Evolutionary conservation across 2,888 invertebrate species (phyloP).

Genomic region (Heliothis peltigera): DNA sequence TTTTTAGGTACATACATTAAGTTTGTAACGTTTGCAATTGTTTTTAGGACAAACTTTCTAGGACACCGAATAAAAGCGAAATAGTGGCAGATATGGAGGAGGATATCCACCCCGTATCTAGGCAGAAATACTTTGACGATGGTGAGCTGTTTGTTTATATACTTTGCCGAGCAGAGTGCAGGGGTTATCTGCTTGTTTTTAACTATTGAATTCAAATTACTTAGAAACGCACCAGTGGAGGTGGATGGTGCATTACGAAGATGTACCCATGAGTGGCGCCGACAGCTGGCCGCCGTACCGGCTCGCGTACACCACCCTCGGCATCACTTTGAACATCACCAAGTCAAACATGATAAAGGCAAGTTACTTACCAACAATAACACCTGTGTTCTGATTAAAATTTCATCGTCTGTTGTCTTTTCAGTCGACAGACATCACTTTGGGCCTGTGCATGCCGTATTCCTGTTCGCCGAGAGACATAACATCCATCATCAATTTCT

Average conservation of each 20-base stretch:
- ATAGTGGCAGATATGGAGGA: conserved; percentile 71
- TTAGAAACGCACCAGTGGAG: conserved; percentile 74
- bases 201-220: conserved; percentile 3
- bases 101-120: conserved; percentile 61
- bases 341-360: conserved; percentile 81
- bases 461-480: conserved; percentile 84
- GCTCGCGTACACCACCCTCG: conserved; percentile 75
- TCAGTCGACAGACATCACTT: conserved; percentile 78
- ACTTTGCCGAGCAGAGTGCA: background rate
- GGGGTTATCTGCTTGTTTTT: background rate
- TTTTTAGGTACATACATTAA: too few relatives aligned
- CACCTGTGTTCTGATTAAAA: background rate
- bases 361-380: conserved; percentile 19
- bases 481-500: conserved; percentile 84
- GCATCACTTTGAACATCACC: conserved; percentile 81
- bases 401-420: conserved; percentile 48
- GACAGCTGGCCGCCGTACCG: conserved; percentile 77
- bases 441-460: conserved; percentile 87
- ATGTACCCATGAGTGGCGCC: conserved; percentile 64
- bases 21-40: background rate
- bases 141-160: conserved; percentile 61
- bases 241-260: conserved; percentile 70
- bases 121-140: conserved; percentile 72
- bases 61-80: conserved; percentile 63
- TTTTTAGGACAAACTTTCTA: conserved; percentile 71